A percentile compares a stretch with the other conserved stretches of the same genome.
These are phyloP conservation scores for Bucco capensis DNA, from an alignment of 2,113 vertebrate species.

Conservation along the genomic window DNA sequence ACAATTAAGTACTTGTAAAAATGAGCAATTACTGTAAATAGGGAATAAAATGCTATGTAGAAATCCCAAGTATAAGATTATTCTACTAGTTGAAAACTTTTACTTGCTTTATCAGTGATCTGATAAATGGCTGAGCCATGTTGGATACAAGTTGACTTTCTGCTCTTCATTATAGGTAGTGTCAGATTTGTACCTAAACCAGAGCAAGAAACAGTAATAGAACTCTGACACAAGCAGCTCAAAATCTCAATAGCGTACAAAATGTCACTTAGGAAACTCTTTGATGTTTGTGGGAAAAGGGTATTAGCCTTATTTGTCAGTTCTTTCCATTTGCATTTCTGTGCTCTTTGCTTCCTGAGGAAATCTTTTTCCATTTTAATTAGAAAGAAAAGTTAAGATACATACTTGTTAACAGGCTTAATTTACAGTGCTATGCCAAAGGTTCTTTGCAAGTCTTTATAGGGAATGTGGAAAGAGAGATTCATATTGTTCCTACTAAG, in stretches of 20 bases:
- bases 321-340: constrained; percentile 42
- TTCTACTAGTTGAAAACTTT: background rate
- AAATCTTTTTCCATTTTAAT: constrained; percentile 44
- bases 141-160: background rate
- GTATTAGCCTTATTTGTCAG: constrained; percentile 4
- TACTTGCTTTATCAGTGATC: background rate
- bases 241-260: background rate
- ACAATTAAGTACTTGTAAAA: background rate
- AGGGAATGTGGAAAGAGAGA: background rate
- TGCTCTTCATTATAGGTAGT: background rate
- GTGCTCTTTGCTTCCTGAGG: constrained; percentile 28
- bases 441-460: background rate
- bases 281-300: constrained; percentile 36
- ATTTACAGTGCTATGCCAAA: constrained; percentile 15
- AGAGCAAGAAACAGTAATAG: background rate
- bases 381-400: constrained; percentile 7
- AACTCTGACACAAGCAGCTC: background rate
- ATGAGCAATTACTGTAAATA: background rate
- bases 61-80: background rate
- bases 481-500: background rate
- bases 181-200: background rate
- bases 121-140: background rate
- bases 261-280: constrained; percentile 13
- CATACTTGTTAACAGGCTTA: constrained; percentile 27
- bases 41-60: background rate